Conservation (phyloP, 92 coral and sea anemone species). For the Virgularia gustaviana region DNA sequence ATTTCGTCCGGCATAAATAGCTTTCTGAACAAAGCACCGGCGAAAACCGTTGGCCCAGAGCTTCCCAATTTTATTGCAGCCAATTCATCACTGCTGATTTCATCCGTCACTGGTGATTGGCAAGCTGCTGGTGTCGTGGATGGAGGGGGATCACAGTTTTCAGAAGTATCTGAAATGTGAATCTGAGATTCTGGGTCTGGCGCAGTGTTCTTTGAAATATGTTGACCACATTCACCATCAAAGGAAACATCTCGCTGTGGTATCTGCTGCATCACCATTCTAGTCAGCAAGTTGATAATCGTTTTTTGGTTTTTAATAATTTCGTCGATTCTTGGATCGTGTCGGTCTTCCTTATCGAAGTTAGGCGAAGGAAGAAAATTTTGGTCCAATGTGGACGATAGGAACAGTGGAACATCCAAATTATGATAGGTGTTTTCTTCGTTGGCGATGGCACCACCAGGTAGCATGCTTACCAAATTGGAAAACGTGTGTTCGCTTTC, state of each 20-base stretch:
- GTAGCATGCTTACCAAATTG: not conserved
- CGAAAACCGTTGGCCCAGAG: slow-evolving; percentile 7
- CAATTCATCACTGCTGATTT: slow-evolving; percentile 8
- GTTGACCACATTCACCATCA: too few relatives aligned
- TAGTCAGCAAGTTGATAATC: slow-evolving; percentile 3
- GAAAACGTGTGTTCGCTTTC: not conserved
- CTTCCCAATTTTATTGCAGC: slow-evolving; percentile 3
- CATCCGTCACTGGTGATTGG: too few relatives aligned
- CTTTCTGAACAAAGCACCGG: slow-evolving; percentile 3
- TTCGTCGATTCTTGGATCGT: slow-evolving; percentile 17
- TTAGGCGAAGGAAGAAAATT: not conserved
- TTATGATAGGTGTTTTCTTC: not conserved
- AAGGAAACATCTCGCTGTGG: too few relatives aligned
- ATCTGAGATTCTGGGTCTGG: too few relatives aligned
- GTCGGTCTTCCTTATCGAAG: not conserved
- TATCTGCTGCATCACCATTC: slow-evolving; percentile 14
- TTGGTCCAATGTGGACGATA: not conserved
- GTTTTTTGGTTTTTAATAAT: slow-evolving; percentile 17
- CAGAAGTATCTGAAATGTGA: too few relatives aligned
- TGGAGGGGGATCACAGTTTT: too few relatives aligned
- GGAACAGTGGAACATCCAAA: slow-evolving; percentile 5
- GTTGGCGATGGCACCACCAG: slow-evolving; percentile 5
- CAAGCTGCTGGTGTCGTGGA: too few relatives aligned
- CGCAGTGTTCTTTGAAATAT: too few relatives aligned
- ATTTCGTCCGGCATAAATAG: slow-evolving; percentile 8